phyloP scores from a whole-genome alignment of 2,888 invertebrate genomes.

The Eupithecia pulchellata region DNA sequence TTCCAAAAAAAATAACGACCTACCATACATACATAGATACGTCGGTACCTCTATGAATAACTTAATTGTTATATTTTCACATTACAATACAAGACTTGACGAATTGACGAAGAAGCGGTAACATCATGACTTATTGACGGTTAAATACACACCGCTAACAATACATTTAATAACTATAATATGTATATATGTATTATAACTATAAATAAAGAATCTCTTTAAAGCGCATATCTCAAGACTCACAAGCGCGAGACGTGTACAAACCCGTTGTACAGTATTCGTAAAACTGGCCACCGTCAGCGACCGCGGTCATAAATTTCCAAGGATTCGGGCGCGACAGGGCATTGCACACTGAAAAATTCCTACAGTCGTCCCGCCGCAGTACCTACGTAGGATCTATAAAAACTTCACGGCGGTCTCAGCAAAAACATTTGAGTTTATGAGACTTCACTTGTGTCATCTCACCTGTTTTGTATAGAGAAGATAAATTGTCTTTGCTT shows the following conservation, averaged over 20 bases:
- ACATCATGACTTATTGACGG: too few species aligned
- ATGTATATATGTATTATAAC: neutral
- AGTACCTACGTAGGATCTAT: constrained; percentile 36
- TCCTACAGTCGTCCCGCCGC: constrained; percentile 63
- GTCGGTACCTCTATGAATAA: too few species aligned
- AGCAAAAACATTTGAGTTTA: constrained; percentile 26
- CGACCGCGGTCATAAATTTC: constrained; percentile 76
- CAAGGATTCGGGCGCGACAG: constrained; percentile 77
- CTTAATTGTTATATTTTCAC: too few species aligned
- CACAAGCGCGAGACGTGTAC: constrained; percentile 54
- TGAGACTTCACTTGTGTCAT: constrained; percentile 22
- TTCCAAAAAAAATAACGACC: neutral
- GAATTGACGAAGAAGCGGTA: too few species aligned
- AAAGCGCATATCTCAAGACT: constrained; percentile 53
- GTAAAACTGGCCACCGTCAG: constrained; percentile 71
- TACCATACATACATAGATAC: too few species aligned
- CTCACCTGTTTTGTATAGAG: constrained; percentile 20
- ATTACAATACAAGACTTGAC: too few species aligned
- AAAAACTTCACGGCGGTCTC: constrained; percentile 30
- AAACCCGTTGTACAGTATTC: constrained; percentile 66
- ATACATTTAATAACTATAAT: too few species aligned
- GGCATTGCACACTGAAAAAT: constrained; percentile 79
- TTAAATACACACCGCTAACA: too few species aligned
- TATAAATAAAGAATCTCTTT: constrained; percentile 12
- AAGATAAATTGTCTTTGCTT: constrained; percentile 21